Evolutionary conservation across 2,797 vertebrate species (phyloP).

Genomic region (Orientallactaga sibirica): DNA sequence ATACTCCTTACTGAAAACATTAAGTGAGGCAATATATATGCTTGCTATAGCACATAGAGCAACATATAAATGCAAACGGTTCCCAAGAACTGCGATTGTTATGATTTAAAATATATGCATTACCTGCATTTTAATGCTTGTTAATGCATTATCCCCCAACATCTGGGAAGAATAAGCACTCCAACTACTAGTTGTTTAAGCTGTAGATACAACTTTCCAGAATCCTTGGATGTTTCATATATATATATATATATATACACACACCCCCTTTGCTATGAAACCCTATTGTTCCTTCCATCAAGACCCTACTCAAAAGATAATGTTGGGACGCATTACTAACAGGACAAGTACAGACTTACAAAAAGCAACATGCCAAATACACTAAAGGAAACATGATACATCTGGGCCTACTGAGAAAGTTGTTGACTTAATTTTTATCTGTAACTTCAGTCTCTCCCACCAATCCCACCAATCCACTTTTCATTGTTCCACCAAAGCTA

Average conservation of each 20-base stretch:
- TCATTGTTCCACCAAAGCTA: neutral
- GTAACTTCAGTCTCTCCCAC: neutral
- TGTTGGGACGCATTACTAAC: slow-evolving; percentile 26
- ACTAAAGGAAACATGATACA: neutral
- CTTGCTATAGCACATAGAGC: neutral
- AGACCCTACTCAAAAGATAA: neutral
- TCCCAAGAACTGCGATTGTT: neutral
- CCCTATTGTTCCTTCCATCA: neutral
- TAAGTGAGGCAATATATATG: neutral
- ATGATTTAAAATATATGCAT: neutral
- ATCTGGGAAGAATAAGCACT: slow-evolving; percentile 32
- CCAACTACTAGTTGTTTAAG: neutral
- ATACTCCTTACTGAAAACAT: neutral
- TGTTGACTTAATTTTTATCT: neutral
- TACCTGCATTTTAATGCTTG: slow-evolving; percentile 15
- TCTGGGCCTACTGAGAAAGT: neutral
- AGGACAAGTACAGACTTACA: neutral
- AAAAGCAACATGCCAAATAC: neutral
- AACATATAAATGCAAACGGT: neutral
- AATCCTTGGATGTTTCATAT: slow-evolving; percentile 39
- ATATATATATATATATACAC: neutral
- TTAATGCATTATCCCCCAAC: slow-evolving; percentile 46
- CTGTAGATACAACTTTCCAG: neutral
- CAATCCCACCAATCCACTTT: neutral
- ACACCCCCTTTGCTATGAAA: neutral